A percentile compares a stretch with the other conserved stretches of the same genome.
phyloP scores from a whole-genome alignment of 1,140 invertebrate species.

The Drosophila suzukii region DNA sequence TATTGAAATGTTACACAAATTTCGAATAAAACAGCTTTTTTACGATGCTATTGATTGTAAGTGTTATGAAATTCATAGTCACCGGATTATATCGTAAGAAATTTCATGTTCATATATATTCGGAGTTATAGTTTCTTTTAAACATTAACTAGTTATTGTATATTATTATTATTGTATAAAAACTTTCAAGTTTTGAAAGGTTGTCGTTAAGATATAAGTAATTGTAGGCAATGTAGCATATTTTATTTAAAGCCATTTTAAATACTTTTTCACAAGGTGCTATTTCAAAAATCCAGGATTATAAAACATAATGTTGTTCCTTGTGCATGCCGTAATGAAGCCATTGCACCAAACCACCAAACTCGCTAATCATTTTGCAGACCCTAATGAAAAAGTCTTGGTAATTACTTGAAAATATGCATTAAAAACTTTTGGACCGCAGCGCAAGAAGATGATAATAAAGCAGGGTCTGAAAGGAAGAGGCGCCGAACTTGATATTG shows the following conservation, averaged over 20 bases:
- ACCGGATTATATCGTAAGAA: no score
- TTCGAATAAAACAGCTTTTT: no score
- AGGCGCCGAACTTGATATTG: slow-evolving; percentile 52
- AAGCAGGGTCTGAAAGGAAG: slow-evolving; percentile 7
- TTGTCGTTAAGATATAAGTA: no score
- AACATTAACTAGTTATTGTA: no score
- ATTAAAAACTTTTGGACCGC: slow-evolving; percentile 59
- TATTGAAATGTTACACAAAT: slow-evolving; percentile 1
- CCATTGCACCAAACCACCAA: slow-evolving; percentile 3
- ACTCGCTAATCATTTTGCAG: slow-evolving; percentile 18
- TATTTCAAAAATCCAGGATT: neutral
- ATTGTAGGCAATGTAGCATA: no score
- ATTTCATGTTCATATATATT: no score
- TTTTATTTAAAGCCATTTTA: no score
- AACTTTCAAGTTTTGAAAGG: no score
- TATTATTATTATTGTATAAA: no score
- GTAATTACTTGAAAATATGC: slow-evolving; percentile 66
- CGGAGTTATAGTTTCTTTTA: no score
- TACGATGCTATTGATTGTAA: neutral
- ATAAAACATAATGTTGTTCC: neutral
- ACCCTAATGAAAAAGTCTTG: slow-evolving; percentile 50
- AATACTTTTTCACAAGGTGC: no score
- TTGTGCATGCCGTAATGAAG: slow-evolving; percentile 4
- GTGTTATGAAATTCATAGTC: no score
- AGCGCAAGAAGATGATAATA: slow-evolving; percentile 24